Conservation (phyloP, 2,888 invertebrate species). For the Pandemis corylana region DNA sequence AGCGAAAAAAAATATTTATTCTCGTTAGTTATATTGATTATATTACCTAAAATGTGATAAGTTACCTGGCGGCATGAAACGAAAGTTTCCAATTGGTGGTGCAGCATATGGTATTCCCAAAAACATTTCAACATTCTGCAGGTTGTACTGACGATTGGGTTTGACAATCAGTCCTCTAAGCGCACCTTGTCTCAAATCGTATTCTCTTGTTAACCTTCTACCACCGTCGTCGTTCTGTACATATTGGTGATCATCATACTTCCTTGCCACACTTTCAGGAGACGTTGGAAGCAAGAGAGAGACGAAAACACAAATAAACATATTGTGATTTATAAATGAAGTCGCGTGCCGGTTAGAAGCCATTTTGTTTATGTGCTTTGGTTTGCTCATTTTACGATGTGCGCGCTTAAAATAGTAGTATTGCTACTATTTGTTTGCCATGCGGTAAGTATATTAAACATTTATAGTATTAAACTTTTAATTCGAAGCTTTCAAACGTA, state of each 20-base stretch:
- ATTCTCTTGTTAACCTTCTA: constrained; percentile 83
- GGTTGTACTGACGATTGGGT: constrained; percentile 85
- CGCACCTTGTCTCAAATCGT: constrained; percentile 88
- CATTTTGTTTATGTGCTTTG: constrained; percentile 77
- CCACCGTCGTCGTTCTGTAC: constrained; percentile 68
- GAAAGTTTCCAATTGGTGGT: constrained; percentile 88
- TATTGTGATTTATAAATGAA: constrained; percentile 75
- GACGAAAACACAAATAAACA: constrained; percentile 81
- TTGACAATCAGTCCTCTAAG: constrained; percentile 88
- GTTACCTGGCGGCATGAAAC: constrained; percentile 94
- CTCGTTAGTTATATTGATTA: too few species aligned
- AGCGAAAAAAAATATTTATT: neutral
- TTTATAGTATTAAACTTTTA: neutral
- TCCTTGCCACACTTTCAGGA: constrained; percentile 69
- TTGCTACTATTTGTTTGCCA: constrained; percentile 70
- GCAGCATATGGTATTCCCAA: constrained; percentile 93
- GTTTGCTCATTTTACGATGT: constrained; percentile 67
- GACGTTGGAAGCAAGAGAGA: constrained; percentile 76
- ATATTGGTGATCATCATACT: constrained; percentile 68
- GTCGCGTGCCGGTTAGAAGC: constrained; percentile 77
- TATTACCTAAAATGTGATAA: neutral
- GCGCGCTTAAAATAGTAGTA: constrained; percentile 69
- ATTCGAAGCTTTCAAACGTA: neutral
- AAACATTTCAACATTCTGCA: constrained; percentile 89
- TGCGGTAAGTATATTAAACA: constrained; percentile 1